Evolutionary conservation across 1,140 invertebrate genomes (phyloP).

Genomic region (Stratiolaelaps scimitus): DNA sequence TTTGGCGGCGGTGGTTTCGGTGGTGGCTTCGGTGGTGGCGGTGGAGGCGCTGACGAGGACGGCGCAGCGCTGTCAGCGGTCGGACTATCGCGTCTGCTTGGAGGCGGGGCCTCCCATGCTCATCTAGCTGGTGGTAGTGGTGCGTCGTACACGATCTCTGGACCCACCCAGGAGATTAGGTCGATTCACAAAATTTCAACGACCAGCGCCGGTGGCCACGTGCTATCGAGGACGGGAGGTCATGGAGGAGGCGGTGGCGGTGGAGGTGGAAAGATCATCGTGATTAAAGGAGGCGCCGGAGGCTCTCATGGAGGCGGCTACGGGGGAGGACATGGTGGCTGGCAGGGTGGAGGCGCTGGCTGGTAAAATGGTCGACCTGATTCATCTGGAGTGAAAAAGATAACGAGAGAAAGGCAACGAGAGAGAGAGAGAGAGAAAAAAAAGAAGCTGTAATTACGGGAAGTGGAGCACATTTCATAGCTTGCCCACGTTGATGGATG

Average conservation of each 20-base stretch:
- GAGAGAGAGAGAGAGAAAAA: too few species aligned
- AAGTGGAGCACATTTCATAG: too few species aligned
- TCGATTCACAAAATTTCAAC: slow-evolving; percentile 8
- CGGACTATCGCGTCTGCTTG: background rate
- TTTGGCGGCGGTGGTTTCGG: background rate
- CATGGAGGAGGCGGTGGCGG: too few species aligned
- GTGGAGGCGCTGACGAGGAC: slow-evolving; percentile 3
- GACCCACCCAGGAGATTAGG: slow-evolving; percentile 14
- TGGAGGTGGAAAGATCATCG: background rate
- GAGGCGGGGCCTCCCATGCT: background rate
- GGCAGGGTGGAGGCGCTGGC: background rate
- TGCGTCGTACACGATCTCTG: slow-evolving; percentile 6
- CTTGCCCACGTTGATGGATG: too few species aligned
- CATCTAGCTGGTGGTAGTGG: background rate
- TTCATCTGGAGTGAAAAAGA: too few species aligned
- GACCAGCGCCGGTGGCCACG: slow-evolving; percentile 4
- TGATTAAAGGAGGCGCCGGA: too few species aligned
- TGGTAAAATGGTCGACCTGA: too few species aligned
- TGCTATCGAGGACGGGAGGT: background rate
- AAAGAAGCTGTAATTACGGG: too few species aligned
- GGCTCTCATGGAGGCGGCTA: too few species aligned
- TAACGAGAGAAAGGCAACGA: too few species aligned
- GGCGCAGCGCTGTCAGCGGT: slow-evolving; percentile 1
- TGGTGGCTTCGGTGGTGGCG: background rate
- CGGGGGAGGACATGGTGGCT: slow-evolving; percentile 4